Base-by-base conservation (phyloP, 1,140 invertebrate genomes). In the Heliothis virescens region DNA sequence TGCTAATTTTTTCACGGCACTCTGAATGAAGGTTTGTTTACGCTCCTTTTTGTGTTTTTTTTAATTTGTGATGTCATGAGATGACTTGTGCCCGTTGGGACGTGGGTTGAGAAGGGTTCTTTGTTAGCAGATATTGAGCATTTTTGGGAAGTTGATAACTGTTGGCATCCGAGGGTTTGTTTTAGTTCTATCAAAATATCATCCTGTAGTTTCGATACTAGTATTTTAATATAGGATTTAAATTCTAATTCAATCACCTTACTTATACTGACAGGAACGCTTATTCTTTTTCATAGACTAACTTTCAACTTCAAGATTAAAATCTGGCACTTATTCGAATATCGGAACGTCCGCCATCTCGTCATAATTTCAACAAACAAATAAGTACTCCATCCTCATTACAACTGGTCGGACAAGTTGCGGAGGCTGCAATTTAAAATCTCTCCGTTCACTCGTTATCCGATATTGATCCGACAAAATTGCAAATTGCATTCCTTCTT, bases 401-500 rank as follows among this genome's bases (percentile, higher is more conserved):
- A 71, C 67, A 29, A 21, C 2, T 29, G 48, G 48, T 26, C 48
- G 21, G 15, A 29, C 67, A 13, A 52, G 67, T 53, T 52, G 67
- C 48, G 47, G 48, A 71, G 48, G 11, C 18, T 53, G 67, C 67
- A 71, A 71, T 71, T 71, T 71, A 71, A 71, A 71, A 53, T 71
- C 67, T 71, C 67, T 50, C 67, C 67, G 67, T 29, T 71, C 67
- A 52, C 67, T 71, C 67, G 67, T 71, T 71, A 71, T 26, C 67
- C 18, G 67, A 71, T 71, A 71, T 71, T 53, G 48, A 71, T 57
- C 63, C 73, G 65, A 48, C 60, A 34, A 75, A 79, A 76, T 77
- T 72, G 83, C 78, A 82, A 83, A 83, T 81, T 82, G 63, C 79
- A 41, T 21, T 63, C 18, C 57, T 59, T 79, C 55, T 57, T 50